phyloP scores from a whole-genome alignment of 2,113 vertebrate genomes.

The Notarius lentiginosus region DNA sequence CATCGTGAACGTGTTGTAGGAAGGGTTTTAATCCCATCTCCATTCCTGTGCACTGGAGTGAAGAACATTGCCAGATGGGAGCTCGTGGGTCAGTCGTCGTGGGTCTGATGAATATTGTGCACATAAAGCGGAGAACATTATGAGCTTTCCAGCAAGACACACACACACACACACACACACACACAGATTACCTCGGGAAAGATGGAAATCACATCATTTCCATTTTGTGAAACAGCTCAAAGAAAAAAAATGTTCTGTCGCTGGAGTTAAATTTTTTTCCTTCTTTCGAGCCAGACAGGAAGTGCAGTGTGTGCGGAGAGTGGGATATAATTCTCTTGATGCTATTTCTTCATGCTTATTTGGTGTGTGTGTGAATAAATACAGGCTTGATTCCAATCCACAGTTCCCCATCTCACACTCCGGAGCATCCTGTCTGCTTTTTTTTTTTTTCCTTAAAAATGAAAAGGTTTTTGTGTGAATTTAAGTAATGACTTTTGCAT shows the following conservation, averaged over 20 bases:
- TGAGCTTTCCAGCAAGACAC: constrained; percentile 1
- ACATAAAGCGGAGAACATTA: background rate
- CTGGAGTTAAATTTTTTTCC: background rate
- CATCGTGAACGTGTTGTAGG: background rate
- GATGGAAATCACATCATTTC: constrained; percentile 27
- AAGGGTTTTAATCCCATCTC: background rate
- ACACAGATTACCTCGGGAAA: background rate
- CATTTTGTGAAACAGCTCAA: background rate
- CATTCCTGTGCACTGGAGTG: background rate
- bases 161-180: no score
- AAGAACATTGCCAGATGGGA: background rate
- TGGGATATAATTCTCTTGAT: background rate
- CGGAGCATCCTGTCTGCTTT: background rate
- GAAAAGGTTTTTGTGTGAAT: background rate
- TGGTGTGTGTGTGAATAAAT: background rate
- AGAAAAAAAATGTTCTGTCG: background rate
- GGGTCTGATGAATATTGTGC: background rate
- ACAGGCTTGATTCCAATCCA: constrained; percentile 1
- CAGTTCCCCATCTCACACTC: background rate
- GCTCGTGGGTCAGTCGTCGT: background rate
- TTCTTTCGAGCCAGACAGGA: background rate
- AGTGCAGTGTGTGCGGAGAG: background rate
- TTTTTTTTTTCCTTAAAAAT: background rate
- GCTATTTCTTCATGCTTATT: background rate
- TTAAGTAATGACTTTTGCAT: background rate